Percentiles rank a stretch among this genome's conserved stretches.
phyloP scores from a whole-genome alignment of 2,888 invertebrate species.

The Phyto melanocephala region DNA sequence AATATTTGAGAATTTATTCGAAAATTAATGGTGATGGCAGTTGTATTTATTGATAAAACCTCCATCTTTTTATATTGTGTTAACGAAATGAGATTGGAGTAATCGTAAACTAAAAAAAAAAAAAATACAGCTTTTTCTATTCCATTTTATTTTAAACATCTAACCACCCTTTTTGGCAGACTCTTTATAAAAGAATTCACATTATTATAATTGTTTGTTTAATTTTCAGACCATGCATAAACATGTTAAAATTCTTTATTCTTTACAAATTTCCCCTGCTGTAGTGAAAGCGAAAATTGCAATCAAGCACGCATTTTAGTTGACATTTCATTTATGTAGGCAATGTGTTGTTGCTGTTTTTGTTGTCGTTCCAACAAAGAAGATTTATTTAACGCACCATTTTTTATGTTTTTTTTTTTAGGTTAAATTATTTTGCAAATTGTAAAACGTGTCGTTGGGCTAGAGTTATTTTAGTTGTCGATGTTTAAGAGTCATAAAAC shows the following conservation, averaged over 20 bases:
- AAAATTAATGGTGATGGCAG: too few species aligned
- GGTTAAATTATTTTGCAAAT: constrained; percentile 24
- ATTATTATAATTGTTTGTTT: neutral
- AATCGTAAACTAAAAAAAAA: too few species aligned
- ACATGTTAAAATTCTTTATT: neutral
- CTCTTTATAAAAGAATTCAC: too few species aligned
- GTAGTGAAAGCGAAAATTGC: neutral
- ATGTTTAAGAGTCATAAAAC: neutral
- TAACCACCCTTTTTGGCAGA: too few species aligned
- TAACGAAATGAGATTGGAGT: too few species aligned
- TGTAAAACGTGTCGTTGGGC: neutral
- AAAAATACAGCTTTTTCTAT: too few species aligned
- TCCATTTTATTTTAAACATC: too few species aligned
- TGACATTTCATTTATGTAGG: neutral
- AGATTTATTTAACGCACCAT: constrained; percentile 25
- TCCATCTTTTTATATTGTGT: too few species aligned
- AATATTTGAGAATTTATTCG: too few species aligned
- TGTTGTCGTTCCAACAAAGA: neutral
- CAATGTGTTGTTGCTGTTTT: neutral
- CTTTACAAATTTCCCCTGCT: neutral
- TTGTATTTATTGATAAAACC: too few species aligned
- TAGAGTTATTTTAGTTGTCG: neutral
- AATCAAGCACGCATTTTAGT: constrained; percentile 12
- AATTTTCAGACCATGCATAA: constrained; percentile 16
- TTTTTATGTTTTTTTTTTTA: neutral